Evolutionary conservation across 2,888 invertebrate genomes (phyloP).

Genomic region (Coleophora deauratella): DNA sequence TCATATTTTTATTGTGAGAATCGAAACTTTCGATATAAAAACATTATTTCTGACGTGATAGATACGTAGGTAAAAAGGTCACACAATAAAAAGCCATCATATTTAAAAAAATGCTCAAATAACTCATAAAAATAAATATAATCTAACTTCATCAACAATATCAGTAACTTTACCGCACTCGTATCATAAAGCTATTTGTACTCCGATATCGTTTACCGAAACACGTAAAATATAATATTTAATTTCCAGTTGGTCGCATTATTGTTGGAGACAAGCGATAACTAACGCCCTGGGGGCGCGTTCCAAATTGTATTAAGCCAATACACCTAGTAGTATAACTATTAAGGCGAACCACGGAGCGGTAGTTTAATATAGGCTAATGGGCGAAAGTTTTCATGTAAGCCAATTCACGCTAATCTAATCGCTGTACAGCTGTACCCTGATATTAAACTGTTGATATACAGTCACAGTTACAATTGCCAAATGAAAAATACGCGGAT

Average conservation of each 20-base stretch:
- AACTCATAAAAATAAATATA: no score
- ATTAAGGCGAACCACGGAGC: no score
- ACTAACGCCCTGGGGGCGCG: slow-evolving; percentile 41
- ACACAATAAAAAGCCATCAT: no score
- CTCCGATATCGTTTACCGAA: slow-evolving; percentile 4
- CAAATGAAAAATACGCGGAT: slow-evolving; percentile 70
- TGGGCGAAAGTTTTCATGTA: slow-evolving; percentile 60
- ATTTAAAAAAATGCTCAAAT: no score
- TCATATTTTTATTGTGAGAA: no score
- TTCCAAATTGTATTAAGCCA: slow-evolving; percentile 48
- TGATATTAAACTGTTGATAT: slow-evolving; percentile 66
- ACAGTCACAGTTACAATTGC: slow-evolving; percentile 51
- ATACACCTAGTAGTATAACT: slow-evolving; percentile 41
- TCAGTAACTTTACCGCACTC: no score
- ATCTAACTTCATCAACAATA: no score
- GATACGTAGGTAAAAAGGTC: no score
- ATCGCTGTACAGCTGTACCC: slow-evolving; percentile 28
- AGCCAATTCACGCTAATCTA: slow-evolving; percentile 64
- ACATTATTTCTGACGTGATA: no score
- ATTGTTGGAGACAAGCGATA: slow-evolving; percentile 49
- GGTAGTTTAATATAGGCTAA: slow-evolving; percentile 41
- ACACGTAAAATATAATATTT: slow-evolving; percentile 39
- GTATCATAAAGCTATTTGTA: neutral
- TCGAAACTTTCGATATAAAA: no score
- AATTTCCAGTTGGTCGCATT: slow-evolving; percentile 37